phyloP scores from a whole-genome alignment of 1,140 invertebrate genomes.

The Atta colombica region DNA sequence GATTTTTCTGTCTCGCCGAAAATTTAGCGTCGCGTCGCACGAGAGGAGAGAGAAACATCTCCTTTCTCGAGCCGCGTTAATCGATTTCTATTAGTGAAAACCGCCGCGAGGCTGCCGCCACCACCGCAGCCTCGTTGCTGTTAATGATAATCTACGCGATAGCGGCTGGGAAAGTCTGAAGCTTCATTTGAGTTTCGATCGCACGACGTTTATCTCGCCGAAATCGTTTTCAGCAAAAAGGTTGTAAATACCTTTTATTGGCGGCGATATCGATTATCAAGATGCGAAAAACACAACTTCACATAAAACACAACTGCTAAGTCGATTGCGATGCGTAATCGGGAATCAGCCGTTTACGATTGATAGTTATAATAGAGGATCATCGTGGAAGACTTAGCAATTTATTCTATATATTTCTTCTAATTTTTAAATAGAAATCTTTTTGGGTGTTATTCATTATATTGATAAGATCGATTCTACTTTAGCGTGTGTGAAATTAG shows the following conservation, averaged over 20 bases:
- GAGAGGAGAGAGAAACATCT: constrained; percentile 10
- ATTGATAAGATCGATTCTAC: neutral
- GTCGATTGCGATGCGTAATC: constrained; percentile 10
- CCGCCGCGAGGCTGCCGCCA: constrained; percentile 13
- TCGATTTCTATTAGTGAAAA: constrained; percentile 60
- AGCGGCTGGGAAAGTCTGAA: constrained; percentile 33
- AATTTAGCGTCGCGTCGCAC: constrained; percentile 48
- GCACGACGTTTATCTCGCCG: constrained; percentile 46
- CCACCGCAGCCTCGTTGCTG: constrained; percentile 12
- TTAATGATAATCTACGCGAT: constrained; percentile 56
- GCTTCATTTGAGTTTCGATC: constrained; percentile 37
- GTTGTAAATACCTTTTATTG: constrained; percentile 3
- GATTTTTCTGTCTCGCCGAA: constrained; percentile 57
- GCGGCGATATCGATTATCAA: constrained; percentile 13
- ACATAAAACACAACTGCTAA: neutral
- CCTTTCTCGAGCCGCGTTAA: constrained; percentile 33
- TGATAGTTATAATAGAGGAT: neutral
- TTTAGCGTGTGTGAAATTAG: neutral
- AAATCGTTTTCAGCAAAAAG: constrained; percentile 1
- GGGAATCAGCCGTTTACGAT: neutral
- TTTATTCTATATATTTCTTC: neutral
- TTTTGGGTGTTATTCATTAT: neutral
- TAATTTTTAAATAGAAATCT: neutral
- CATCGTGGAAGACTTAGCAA: neutral
- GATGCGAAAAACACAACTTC: neutral